Conservation (phyloP, 2,888 invertebrate genomes). For the Lamellibrachia satsuma region DNA sequence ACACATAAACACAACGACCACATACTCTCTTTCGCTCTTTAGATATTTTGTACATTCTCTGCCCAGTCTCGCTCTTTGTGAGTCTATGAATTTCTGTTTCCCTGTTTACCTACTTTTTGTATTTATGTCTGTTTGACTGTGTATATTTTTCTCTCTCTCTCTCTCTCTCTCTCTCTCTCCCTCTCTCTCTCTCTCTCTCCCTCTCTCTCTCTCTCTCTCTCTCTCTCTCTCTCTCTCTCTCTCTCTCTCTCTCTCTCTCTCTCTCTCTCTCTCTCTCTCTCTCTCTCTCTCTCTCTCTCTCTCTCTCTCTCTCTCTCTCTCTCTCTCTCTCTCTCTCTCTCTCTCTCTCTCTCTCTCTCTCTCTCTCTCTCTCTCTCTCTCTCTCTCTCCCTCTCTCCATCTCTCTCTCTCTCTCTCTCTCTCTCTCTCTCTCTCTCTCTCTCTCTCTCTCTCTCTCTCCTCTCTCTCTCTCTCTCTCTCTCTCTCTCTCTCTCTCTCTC, state of each 20-base stretch:
- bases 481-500: slow-evolving; percentile 19
- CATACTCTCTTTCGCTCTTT: background rate
- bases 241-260: background rate
- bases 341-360: slow-evolving; percentile 13
- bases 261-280: slow-evolving; percentile 13
- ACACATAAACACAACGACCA: background rate
- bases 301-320: slow-evolving; percentile 3
- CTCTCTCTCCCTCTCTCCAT: background rate
- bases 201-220: background rate
- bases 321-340: slow-evolving; percentile 13
- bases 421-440: background rate
- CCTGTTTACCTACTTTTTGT: too few relatives aligned
- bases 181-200: background rate
- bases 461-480: slow-evolving; percentile 19
- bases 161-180: background rate
- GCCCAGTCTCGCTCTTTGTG: too few relatives aligned
- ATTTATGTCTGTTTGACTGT: too few relatives aligned
- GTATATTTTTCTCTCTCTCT: background rate
- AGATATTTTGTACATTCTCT: too few relatives aligned
- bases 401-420: slow-evolving; percentile 3
- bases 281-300: slow-evolving; percentile 13
- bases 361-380: background rate
- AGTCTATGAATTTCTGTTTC: too few relatives aligned
- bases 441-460: background rate
- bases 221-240: background rate